Evolutionary conservation across 2,888 invertebrate species (phyloP).

Genomic region (Deilephila elpenor): DNA sequence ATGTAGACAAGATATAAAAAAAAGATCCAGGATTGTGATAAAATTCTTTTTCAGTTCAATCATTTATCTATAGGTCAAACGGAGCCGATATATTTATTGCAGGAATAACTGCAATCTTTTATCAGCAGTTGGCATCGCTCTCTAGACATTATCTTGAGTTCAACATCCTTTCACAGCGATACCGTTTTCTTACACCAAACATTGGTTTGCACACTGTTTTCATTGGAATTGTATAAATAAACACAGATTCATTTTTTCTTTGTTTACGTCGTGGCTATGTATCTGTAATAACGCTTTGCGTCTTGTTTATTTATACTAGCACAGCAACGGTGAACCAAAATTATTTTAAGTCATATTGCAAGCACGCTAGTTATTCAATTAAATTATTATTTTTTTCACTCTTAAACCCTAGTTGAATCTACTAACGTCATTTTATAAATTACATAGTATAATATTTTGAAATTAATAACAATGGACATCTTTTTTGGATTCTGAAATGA

Average conservation of each 20-base stretch:
- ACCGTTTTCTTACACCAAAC: conserved; percentile 13
- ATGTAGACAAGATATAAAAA: too few species aligned
- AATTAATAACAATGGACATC: too few species aligned
- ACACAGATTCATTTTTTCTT: conserved; percentile 13
- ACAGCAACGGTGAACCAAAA: not conserved
- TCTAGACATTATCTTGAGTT: conserved; percentile 16
- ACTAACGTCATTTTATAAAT: too few species aligned
- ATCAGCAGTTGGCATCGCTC: conserved; percentile 12
- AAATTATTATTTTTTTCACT: not conserved
- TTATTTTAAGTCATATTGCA: conserved; percentile 9
- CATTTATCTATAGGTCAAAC: not conserved
- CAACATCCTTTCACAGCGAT: conserved; percentile 24
- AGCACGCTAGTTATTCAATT: not conserved
- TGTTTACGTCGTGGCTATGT: not conserved
- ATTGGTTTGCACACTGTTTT: conserved; percentile 25
- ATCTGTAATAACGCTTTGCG: not conserved
- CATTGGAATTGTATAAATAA: conserved; percentile 28
- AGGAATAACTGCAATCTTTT: not conserved
- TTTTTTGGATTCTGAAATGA: too few species aligned
- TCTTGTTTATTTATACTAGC: conserved; percentile 12
- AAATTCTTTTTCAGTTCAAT: not conserved
- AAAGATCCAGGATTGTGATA: too few species aligned
- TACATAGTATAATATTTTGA: too few species aligned
- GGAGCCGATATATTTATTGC: not conserved
- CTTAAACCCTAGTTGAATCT: too few species aligned